Evolutionary conservation across 2,113 vertebrate species (phyloP).

Genomic region (Clarias magur): DNA sequence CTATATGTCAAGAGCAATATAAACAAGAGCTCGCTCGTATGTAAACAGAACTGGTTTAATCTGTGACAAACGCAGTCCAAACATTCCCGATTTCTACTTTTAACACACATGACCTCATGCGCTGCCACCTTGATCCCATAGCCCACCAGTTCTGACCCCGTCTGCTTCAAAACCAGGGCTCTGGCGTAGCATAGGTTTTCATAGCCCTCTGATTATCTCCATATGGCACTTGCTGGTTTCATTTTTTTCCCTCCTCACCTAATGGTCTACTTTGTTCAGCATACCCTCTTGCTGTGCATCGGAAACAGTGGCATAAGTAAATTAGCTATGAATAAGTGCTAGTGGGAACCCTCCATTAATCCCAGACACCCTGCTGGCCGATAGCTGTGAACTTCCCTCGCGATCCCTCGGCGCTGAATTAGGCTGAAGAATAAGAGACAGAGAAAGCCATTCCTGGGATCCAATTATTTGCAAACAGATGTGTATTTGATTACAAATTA

Average conservation of each 20-base stretch:
- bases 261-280: slow-evolving; percentile 40
- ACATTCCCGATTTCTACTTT: neutral
- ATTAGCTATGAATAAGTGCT: slow-evolving; percentile 67
- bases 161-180: slow-evolving; percentile 54
- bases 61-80: slow-evolving; percentile 6
- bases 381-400: slow-evolving; percentile 53
- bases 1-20: slow-evolving; percentile 17
- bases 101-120: slow-evolving; percentile 19
- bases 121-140: slow-evolving; percentile 60
- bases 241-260: slow-evolving; percentile 41
- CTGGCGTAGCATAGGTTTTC: slow-evolving; percentile 68
- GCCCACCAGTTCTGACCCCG: slow-evolving; percentile 55
- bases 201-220: slow-evolving; percentile 69
- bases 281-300: slow-evolving; percentile 55
- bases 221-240: slow-evolving; percentile 62
- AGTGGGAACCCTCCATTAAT: slow-evolving; percentile 60
- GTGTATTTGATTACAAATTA: slow-evolving; percentile 46
- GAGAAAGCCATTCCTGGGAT: slow-evolving; percentile 23
- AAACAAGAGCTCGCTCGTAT: slow-evolving; percentile 3
- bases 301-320: slow-evolving; percentile 65
- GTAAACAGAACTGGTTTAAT: neutral
- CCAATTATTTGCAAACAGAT: slow-evolving; percentile 28
- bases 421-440: slow-evolving; percentile 23
- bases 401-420: slow-evolving; percentile 37
- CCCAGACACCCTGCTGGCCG: slow-evolving; percentile 60